These are phyloP conservation scores for Drosophila paulistorum DNA, from an alignment of 1,140 invertebrate species.

Conservation along the genomic window DNA sequence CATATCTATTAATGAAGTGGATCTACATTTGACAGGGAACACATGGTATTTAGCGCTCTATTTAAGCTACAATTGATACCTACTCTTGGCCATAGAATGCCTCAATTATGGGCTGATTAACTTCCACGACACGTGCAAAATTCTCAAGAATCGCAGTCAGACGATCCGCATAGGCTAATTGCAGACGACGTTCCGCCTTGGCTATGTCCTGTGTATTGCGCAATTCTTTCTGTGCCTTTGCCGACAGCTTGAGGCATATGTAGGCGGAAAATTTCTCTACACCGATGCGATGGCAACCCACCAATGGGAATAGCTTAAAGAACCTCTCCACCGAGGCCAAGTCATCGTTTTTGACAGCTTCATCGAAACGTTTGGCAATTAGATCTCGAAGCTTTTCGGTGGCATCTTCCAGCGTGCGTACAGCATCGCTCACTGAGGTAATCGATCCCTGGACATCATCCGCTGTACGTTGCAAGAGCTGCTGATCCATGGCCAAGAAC, in stretches of 20 bases:
- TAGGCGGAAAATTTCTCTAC: constrained; percentile 96
- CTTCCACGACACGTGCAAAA: constrained; percentile 93
- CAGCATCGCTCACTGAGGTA: constrained; percentile 83
- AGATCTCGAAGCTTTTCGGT: constrained; percentile 87
- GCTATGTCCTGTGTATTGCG: constrained; percentile 86
- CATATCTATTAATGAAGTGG: constrained; percentile 89
- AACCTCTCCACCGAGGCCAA: constrained; percentile 97
- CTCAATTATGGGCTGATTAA: constrained; percentile 96
- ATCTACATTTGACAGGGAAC: constrained; percentile 62
- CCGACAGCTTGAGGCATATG: constrained; percentile 91
- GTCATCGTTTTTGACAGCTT: constrained; percentile 95
- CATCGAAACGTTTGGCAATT: constrained; percentile 93
- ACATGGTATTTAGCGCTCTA: not conserved
- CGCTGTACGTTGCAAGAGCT: constrained; percentile 91
- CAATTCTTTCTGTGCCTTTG: constrained; percentile 90
- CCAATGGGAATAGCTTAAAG: constrained; percentile 98
- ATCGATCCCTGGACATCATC: constrained; percentile 87
- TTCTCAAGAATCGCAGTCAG: constrained; percentile 94
- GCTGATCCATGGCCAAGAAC: constrained; percentile 97
- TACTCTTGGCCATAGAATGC: constrained; percentile 92
- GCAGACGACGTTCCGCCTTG: constrained; percentile 88
- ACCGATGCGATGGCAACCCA: constrained; percentile 96
- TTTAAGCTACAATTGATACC: not conserved
- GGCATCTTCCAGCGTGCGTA: constrained; percentile 94
- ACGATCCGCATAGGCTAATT: constrained; percentile 92